These are phyloP conservation scores for Buphagus erythrorhynchus DNA, from an alignment of 2,797 vertebrate species.

Conservation along the genomic window DNA sequence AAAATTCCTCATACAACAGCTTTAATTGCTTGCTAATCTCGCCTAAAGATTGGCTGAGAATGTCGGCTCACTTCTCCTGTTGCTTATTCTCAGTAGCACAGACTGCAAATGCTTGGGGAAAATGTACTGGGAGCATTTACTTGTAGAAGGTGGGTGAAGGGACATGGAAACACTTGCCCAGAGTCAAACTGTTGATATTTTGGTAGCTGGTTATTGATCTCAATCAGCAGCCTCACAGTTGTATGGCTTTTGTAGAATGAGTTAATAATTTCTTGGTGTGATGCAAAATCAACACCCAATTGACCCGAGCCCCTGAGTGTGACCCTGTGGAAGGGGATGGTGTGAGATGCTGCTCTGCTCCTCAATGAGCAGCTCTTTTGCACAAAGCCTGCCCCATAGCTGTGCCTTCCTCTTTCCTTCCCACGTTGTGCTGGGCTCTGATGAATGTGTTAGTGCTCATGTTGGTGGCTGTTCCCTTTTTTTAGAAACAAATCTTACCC, in stretches of 20 bases:
- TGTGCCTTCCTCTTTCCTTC: not conserved
- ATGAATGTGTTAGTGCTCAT: conserved; percentile 4
- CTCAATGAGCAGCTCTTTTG: not conserved
- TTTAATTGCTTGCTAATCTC: conserved; percentile 50
- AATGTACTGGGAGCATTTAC: not conserved
- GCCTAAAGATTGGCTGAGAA: conserved; percentile 36
- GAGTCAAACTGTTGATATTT: not conserved
- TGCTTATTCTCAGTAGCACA: not conserved
- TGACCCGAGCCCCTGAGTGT: not conserved
- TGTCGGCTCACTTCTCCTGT: not conserved
- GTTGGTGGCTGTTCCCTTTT: conserved; percentile 44
- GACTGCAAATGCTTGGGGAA: not conserved
- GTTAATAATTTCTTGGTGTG: conserved; percentile 43
- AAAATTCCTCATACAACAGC: conserved; percentile 53
- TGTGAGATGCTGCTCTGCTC: not conserved
- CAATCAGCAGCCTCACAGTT: not conserved
- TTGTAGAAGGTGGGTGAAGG: not conserved
- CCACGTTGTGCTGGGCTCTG: not conserved
- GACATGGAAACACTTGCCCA: not conserved
- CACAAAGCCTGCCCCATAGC: not conserved
- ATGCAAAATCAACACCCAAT: not conserved
- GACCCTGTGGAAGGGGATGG: not conserved
- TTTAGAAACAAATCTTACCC: conserved; percentile 29
- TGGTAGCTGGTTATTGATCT: not conserved
- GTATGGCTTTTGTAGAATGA: not conserved